A percentile compares a stretch with the other conserved stretches of the same genome.
These are phyloP conservation scores for Neoarius graeffei DNA, from an alignment of 2,113 vertebrate genomes.

Conservation along the genomic window DNA sequence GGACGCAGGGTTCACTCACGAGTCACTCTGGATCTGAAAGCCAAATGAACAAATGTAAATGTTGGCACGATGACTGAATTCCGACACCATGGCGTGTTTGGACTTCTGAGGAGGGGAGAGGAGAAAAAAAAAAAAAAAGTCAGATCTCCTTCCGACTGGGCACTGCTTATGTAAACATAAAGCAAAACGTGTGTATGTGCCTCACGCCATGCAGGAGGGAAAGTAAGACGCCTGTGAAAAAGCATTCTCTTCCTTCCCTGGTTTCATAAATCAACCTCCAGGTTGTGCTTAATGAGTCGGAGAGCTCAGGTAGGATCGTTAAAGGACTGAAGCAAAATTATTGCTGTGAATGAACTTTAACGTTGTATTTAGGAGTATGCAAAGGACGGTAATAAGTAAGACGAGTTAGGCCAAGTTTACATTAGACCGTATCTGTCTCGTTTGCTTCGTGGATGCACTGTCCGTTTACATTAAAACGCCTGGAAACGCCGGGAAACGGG, in stretches of 20 bases:
- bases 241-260: too few relatives aligned
- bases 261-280: neutral
- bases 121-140: neutral
- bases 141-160: slow-evolving; percentile 4
- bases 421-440: too few relatives aligned
- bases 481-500: too few relatives aligned
- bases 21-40: neutral
- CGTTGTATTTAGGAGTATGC: neutral
- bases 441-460: too few relatives aligned
- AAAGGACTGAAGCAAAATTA: neutral
- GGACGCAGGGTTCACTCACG: neutral
- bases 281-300: neutral
- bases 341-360: neutral
- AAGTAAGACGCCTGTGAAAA: neutral
- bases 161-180: slow-evolving; percentile 21
- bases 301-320: neutral
- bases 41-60: slow-evolving; percentile 22
- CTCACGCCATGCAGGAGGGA: neutral
- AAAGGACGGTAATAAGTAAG: neutral
- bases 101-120: neutral
- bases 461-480: too few relatives aligned
- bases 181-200: neutral
- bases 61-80: neutral
- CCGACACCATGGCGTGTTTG: neutral
- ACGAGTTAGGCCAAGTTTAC: too few relatives aligned